Evolutionary conservation across 2,797 vertebrate species (phyloP).

Genomic region (Pteronotus mesoamericanus): DNA sequence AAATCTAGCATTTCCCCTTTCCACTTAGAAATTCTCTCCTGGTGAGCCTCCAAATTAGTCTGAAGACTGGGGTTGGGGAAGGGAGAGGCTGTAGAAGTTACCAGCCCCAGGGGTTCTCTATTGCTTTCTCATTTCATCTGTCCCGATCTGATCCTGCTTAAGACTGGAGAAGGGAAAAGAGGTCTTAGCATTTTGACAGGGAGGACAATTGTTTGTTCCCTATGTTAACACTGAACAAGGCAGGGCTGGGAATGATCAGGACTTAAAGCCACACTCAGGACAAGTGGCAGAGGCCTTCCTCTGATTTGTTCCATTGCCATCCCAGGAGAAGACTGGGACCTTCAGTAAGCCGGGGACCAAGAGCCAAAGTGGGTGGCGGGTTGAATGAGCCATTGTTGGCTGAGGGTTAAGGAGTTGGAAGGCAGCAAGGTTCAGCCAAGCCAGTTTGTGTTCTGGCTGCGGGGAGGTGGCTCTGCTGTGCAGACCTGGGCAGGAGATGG

Average conservation of each 20-base stretch:
- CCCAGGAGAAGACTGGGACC: neutral
- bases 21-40: neutral
- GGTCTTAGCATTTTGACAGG: neutral
- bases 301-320: neutral
- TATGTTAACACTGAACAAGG: neutral
- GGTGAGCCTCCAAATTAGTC: neutral
- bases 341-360: neutral
- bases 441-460: accelerated
- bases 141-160: neutral
- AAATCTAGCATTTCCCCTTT: neutral
- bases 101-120: neutral
- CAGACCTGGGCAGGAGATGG: neutral
- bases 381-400: neutral
- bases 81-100: neutral
- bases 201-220: neutral
- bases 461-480: neutral
- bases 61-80: neutral
- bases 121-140: neutral
- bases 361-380: neutral
- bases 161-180: neutral
- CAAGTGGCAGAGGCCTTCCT: neutral
- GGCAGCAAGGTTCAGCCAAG: neutral
- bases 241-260: neutral
- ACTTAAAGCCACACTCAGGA: neutral
- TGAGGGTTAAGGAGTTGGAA: neutral